A percentile compares a stretch with the other conserved stretches of the same genome.
Conservation (phyloP, 1,140 invertebrate genomes). For the Mya arenaria region DNA sequence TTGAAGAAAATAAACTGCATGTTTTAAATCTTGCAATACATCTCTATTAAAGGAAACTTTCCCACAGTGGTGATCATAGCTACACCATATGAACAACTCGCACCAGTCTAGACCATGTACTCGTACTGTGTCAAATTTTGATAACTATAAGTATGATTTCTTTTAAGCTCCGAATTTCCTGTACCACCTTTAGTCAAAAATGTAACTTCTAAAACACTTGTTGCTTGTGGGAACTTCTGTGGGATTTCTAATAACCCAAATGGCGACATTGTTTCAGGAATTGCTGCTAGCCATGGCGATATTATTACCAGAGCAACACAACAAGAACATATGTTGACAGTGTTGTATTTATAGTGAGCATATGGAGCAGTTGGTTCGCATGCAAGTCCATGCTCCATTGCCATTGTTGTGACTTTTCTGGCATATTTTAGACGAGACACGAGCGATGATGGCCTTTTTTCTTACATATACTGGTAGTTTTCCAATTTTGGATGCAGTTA, state of each 20-base stretch:
- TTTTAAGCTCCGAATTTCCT: background rate
- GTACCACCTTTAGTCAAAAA: background rate
- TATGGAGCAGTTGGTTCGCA: constrained; percentile 29
- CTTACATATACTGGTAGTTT: background rate
- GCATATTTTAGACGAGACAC: constrained; percentile 10
- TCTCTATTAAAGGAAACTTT: background rate
- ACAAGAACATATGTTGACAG: background rate
- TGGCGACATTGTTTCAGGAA: background rate
- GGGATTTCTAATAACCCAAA: background rate
- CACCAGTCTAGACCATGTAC: background rate
- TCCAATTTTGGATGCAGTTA: constrained; percentile 36
- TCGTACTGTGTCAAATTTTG: background rate
- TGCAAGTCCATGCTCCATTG: constrained; percentile 53
- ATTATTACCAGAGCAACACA: background rate
- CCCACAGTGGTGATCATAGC: no score
- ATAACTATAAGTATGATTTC: background rate
- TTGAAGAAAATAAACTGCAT: background rate
- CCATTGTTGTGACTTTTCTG: constrained; percentile 30
- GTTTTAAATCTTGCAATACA: constrained; percentile 7
- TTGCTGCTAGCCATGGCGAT: background rate
- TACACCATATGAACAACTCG: background rate
- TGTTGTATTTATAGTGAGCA: background rate
- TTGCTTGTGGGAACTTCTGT: background rate
- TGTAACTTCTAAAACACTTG: background rate
- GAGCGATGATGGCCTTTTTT: background rate